Percentiles rank a stretch among this genome's conserved stretches.
Conservation (phyloP, 2,113 vertebrate genomes). For the Melanerpes formicivorus region DNA sequence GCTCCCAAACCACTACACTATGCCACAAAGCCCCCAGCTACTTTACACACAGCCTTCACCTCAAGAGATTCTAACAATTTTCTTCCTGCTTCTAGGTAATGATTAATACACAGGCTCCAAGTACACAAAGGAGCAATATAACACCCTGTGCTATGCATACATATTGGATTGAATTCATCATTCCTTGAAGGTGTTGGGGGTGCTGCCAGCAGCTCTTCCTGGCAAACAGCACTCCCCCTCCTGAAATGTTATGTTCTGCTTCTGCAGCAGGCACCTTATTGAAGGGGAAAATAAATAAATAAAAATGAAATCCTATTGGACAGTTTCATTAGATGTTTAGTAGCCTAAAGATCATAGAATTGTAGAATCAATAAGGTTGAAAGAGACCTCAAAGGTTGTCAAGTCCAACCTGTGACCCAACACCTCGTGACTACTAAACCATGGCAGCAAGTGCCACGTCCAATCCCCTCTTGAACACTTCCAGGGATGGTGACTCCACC, state of each 20-base stretch:
- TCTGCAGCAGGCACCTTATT: not conserved
- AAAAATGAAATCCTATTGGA: not conserved
- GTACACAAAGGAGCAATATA: constrained; percentile 33
- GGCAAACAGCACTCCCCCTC: not conserved
- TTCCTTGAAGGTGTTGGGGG: constrained; percentile 3
- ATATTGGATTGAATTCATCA: constrained; percentile 33
- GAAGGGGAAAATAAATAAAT: not conserved
- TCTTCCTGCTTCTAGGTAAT: constrained; percentile 42
- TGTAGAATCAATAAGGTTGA: no score
- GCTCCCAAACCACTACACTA: constrained; percentile 10
- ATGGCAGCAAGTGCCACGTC: no score
- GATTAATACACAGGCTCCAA: constrained; percentile 47
- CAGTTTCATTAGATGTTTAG: not conserved
- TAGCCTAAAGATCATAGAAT: not conserved
- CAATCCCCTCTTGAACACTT: no score
- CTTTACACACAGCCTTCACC: constrained; percentile 26
- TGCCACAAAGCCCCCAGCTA: constrained; percentile 24
- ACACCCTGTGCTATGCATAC: not conserved
- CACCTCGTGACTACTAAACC: no score
- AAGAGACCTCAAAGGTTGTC: no score
- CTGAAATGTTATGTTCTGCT: not conserved
- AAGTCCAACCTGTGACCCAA: no score
- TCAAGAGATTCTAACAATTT: constrained; percentile 50
- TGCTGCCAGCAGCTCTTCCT: not conserved
- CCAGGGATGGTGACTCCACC: no score